These are phyloP conservation scores for Cossypha caffra DNA, from an alignment of 2,797 vertebrate species.

Conservation along the genomic window DNA sequence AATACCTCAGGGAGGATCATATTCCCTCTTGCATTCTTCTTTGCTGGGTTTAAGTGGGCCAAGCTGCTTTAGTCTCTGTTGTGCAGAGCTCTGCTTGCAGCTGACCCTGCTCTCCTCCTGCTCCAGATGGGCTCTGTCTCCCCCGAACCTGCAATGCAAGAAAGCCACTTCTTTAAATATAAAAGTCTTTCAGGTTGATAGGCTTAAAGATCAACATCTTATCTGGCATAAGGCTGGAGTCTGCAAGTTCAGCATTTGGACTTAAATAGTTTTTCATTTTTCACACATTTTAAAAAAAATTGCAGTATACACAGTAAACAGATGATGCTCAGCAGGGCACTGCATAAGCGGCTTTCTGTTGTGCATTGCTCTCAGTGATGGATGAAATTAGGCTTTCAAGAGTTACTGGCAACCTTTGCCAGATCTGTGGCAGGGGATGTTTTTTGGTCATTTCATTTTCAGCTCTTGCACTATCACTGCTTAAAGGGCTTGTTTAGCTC, in stretches of 20 bases:
- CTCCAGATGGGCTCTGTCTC: slow-evolving; percentile 31
- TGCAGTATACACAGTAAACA: slow-evolving; percentile 46
- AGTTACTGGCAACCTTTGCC: background rate
- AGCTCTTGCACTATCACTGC: background rate
- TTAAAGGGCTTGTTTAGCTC: background rate
- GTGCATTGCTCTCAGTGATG: background rate
- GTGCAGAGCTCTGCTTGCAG: background rate
- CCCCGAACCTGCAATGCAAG: accelerated
- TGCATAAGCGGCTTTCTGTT: slow-evolving; percentile 55
- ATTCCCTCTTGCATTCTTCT: slow-evolving; percentile 47
- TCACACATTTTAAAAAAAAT: slow-evolving; percentile 9
- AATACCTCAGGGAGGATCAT: slow-evolving; percentile 31
- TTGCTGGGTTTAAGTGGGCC: slow-evolving; percentile 49
- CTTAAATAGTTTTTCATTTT: slow-evolving; percentile 54
- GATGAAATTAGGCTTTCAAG: slow-evolving; percentile 33
- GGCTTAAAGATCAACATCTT: slow-evolving; percentile 39
- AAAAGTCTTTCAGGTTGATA: slow-evolving; percentile 19
- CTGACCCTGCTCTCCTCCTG: slow-evolving; percentile 20
- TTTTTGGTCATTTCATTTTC: slow-evolving; percentile 13
- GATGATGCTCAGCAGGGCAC: slow-evolving; percentile 69
- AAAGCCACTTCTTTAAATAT: slow-evolving; percentile 4
- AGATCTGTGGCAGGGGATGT: background rate
- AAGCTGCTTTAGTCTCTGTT: slow-evolving; percentile 15
- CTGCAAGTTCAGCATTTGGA: slow-evolving; percentile 58
- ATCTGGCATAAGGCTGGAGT: slow-evolving; percentile 47